phyloP scores from a whole-genome alignment of 30 jellyfish, hydroid and myxozoan genomes.

The Aurelia aurita region DNA sequence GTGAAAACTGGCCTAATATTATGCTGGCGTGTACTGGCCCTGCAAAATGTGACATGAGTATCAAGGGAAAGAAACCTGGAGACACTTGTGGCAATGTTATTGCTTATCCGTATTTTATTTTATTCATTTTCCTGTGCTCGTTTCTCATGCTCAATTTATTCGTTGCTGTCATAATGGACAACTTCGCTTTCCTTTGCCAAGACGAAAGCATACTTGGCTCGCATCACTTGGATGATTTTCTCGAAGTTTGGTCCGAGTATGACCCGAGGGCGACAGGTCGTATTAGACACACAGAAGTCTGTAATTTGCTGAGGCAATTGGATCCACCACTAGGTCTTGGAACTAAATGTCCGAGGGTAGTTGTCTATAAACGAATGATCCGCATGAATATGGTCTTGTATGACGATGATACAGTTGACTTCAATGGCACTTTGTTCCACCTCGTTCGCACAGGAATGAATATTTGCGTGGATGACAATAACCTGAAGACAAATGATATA shows the following conservation, averaged over 20 bases:
- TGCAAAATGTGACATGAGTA: constrained; percentile 71
- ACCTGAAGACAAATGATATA: constrained; percentile 76
- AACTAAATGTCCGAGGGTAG: constrained; percentile 70
- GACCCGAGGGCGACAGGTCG: constrained; percentile 82
- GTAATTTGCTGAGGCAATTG: constrained; percentile 60
- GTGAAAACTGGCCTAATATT: constrained; percentile 87
- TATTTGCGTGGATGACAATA: constrained; percentile 78
- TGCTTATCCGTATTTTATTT: constrained; percentile 62
- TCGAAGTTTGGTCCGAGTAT: constrained; percentile 64
- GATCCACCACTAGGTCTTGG: constrained; percentile 78
- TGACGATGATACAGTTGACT: constrained; percentile 82
- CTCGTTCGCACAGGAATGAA: constrained; percentile 91
- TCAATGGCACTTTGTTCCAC: constrained; percentile 82
- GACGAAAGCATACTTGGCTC: constrained; percentile 71
- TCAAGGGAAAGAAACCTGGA: constrained; percentile 42
- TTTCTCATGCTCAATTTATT: constrained; percentile 68
- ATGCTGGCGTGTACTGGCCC: constrained; percentile 76
- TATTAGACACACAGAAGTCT: constrained; percentile 67
- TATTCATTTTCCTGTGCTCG: constrained; percentile 42
- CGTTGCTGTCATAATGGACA: constrained; percentile 76
- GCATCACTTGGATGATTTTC: constrained; percentile 63
- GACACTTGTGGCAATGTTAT: constrained; percentile 74
- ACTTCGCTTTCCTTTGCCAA: constrained; percentile 70
- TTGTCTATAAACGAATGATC: constrained; percentile 73
- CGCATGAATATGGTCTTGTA: constrained; percentile 86